Percentiles rank a stretch among this genome's conserved stretches.
phyloP scores from a whole-genome alignment of 2,113 vertebrate genomes.

The Pollimyrus isidori region DNA sequence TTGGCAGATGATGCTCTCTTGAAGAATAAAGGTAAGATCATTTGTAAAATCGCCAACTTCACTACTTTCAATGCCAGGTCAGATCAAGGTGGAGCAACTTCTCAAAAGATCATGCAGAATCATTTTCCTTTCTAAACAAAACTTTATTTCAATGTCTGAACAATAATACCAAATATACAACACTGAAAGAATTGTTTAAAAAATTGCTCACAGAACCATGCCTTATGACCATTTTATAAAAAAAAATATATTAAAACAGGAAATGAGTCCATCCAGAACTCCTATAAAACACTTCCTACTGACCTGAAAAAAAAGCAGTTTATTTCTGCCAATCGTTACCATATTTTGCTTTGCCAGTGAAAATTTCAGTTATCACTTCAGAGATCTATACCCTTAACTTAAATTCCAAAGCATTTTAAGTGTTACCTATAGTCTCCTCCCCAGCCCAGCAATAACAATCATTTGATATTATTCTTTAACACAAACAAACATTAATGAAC shows the following conservation, averaged over 20 bases:
- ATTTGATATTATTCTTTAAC: neutral
- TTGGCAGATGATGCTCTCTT: neutral
- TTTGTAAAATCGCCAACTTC: neutral
- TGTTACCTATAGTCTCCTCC: neutral
- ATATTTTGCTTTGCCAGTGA: neutral
- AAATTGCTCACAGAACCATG: neutral
- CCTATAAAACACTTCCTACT: neutral
- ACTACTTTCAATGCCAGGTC: neutral
- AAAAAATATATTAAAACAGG: neutral
- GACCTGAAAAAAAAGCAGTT: neutral
- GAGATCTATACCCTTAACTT: neutral
- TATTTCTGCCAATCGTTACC: neutral
- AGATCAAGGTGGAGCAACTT: neutral
- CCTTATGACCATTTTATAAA: neutral
- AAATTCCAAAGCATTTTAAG: neutral
- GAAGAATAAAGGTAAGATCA: neutral
- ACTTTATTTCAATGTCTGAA: slow-evolving; percentile 10
- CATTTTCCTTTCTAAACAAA: neutral
- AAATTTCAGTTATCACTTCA: neutral
- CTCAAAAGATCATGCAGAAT: neutral
- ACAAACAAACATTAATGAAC: neutral
- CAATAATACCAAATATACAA: slow-evolving; percentile 12
- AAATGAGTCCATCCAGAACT: neutral
- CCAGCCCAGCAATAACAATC: neutral
- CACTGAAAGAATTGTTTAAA: neutral